Evolutionary conservation across 2,888 invertebrate genomes (phyloP).

Genomic region (Folsomia candida): DNA sequence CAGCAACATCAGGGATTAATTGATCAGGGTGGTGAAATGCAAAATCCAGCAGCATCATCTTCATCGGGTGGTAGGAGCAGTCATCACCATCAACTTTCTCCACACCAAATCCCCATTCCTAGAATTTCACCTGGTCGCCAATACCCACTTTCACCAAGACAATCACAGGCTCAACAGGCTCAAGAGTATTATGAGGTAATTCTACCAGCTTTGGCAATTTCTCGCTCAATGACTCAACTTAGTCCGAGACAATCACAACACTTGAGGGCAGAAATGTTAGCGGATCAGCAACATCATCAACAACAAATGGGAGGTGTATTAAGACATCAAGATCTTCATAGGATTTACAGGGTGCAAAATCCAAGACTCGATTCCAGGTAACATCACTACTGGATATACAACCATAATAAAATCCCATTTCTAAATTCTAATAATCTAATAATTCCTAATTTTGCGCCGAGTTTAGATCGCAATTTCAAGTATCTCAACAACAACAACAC

Average conservation of each 20-base stretch:
- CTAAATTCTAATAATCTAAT: too few relatives aligned
- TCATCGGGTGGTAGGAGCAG: neutral
- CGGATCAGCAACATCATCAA: neutral
- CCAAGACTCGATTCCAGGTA: neutral
- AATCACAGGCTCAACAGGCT: neutral
- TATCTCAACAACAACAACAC: too few relatives aligned
- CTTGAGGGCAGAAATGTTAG: neutral
- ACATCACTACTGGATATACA: too few relatives aligned
- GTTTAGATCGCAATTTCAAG: too few relatives aligned
- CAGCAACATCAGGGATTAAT: neutral
- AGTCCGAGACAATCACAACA: neutral
- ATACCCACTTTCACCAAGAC: neutral
- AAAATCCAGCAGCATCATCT: neutral
- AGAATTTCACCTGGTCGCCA: neutral
- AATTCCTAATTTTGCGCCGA: too few relatives aligned
- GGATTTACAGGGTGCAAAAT: neutral
- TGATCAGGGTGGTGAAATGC: neutral
- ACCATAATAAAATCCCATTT: too few relatives aligned
- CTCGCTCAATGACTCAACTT: neutral
- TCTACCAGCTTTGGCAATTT: neutral
- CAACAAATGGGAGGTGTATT: neutral
- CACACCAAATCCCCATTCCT: neutral
- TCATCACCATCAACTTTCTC: constrained; percentile 2
- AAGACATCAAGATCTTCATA: neutral
- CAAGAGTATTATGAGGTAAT: neutral